Conservation (phyloP, 2,797 vertebrate genomes). For the Onychomys torridus region DNA sequence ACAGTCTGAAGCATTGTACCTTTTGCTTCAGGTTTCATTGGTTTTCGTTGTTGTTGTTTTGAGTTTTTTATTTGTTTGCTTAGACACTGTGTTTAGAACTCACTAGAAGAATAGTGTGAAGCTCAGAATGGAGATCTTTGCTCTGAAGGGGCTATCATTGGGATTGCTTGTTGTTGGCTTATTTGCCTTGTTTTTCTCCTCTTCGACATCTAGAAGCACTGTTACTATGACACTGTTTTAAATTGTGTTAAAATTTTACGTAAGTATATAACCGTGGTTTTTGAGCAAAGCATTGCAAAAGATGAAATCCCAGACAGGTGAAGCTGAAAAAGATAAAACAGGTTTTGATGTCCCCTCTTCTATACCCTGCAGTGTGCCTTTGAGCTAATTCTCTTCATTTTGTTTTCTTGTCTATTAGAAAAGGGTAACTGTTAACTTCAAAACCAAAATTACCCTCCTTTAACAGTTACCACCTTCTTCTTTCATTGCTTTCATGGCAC, state of each 20-base stretch:
- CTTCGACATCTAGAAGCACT: not conserved
- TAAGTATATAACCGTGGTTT: not conserved
- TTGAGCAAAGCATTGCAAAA: not conserved
- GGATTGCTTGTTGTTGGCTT: not conserved
- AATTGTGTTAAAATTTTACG: not conserved
- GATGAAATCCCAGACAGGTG: not conserved
- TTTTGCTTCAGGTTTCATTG: not conserved
- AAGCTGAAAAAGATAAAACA: not conserved
- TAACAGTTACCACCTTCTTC: not conserved
- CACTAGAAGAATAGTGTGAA: not conserved
- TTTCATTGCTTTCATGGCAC: not conserved
- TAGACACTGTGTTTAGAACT: not conserved
- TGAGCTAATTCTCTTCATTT: not conserved
- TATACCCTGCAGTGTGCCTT: not conserved
- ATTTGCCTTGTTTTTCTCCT: not conserved
- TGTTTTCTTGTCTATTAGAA: slow-evolving; percentile 38
- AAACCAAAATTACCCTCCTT: not conserved
- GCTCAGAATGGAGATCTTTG: not conserved
- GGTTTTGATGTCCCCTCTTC: not conserved
- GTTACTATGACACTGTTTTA: not conserved
- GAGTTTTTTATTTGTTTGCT: not conserved
- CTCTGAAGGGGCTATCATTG: not conserved
- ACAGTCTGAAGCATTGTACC: not conserved
- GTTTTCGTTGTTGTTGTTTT: not conserved
- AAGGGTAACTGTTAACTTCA: rapidly evolving